These are phyloP conservation scores for Polyergus mexicanus DNA, from an alignment of 1,140 invertebrate species.

Conservation along the genomic window DNA sequence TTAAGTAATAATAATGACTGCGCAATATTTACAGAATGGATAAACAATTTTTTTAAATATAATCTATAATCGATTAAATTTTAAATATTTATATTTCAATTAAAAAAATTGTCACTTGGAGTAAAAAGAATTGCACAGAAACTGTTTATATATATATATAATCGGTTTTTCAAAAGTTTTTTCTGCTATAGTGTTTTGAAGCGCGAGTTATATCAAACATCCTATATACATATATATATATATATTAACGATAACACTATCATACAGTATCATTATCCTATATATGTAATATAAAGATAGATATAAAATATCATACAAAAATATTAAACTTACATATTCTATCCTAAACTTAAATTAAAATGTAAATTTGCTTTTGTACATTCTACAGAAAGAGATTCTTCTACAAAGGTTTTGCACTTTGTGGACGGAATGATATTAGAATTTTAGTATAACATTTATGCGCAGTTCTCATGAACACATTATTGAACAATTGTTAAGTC, in stretches of 20 bases:
- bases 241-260: conserved; percentile 18
- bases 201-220: not conserved
- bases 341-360: conserved; percentile 63
- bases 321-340: conserved; percentile 69
- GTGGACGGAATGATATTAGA: conserved; percentile 75
- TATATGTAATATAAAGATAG: conserved; percentile 33
- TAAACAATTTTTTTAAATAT: not conserved
- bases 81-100: not conserved
- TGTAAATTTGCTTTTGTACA: conserved; percentile 55
- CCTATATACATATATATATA: not conserved
- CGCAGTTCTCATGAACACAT: conserved; percentile 1
- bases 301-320: conserved; percentile 72
- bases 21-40: too few relatives aligned
- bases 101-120: conserved; percentile 6
- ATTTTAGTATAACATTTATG: conserved; percentile 47
- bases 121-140: not conserved
- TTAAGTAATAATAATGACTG: not conserved
- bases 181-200: conserved; percentile 4
- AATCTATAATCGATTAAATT: not conserved
- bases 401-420: conserved; percentile 21
- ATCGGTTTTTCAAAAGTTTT: not conserved
- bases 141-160: not conserved
- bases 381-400: conserved; percentile 38
- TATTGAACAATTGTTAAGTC: conserved; percentile 11
- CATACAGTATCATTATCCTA: conserved; percentile 19